Evolutionary conservation across 1,140 invertebrate species (phyloP), one percentile per base, ranked within the genome.

Genomic region (Mizuhopecten yessoensis): DNA sequence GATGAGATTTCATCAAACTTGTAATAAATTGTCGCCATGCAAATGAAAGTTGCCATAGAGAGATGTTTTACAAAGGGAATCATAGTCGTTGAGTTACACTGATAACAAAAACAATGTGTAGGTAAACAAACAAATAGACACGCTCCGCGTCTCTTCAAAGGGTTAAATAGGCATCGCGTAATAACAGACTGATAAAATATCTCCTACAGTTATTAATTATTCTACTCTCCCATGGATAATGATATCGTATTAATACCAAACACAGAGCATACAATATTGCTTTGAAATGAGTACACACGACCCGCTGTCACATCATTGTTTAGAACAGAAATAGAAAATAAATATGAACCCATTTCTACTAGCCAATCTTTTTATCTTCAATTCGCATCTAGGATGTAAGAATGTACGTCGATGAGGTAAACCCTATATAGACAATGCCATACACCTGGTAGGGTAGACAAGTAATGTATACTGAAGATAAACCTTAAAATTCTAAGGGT

Each of bases 31-130:
- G 57, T n/a, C 57, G 23, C 57, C 57, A 75, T 75, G 57, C 57
- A 75, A 75, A 75, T 75, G 57, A 75, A 75, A 75, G 57, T 75
- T 75, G 57, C 23, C 57, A 75, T 75, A 75, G 57, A 75, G 57
- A 5, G 57, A 75, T 75, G 57, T 75, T 75, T 75, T 75, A 75
- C 57, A 75, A 75, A 75, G 57, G 57, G 57, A 75, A 29, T 75
- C 57, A n/a, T 75, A 7, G 57, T 5, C 1, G 57, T 75, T 29
- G 29, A 29, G 57, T 75, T 75, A 29, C 57, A 29, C 5, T 29
- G 57, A 75, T 75, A 75, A 75, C 0, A 5, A n/a, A 75, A 75
- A 75, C 57, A 75, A 75, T 75, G 17, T 75, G 23, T 7, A 75
- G 23, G 57, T 75, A 75, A 75, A 75, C 57, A 75, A 75, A 75